Percentiles rank a stretch among this genome's conserved stretches.
Evolutionary conservation across 2,797 vertebrate genomes (phyloP).

Genomic region (Arnoldichthys spilopterus): DNA sequence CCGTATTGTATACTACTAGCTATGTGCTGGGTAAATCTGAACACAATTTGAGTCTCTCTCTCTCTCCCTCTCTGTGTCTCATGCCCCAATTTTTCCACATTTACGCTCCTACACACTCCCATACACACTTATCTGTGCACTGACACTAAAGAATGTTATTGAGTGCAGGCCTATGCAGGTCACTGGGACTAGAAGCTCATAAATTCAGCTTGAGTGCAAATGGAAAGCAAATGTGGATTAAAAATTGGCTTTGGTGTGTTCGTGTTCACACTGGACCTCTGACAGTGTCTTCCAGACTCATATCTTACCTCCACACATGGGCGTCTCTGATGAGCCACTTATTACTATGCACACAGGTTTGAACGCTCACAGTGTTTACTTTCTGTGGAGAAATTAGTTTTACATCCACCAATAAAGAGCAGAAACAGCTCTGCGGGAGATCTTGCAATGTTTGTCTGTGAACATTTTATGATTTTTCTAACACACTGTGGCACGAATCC

Average conservation of each 20-base stretch:
- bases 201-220: slow-evolving; percentile 53
- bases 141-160: slow-evolving; percentile 28
- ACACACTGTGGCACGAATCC: background rate
- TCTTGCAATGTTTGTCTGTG: too few relatives aligned
- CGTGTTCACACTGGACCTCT: slow-evolving; percentile 43
- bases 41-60: too few relatives aligned
- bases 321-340: background rate
- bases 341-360: slow-evolving; percentile 43
- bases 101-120: background rate
- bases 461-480: background rate
- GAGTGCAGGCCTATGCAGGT: slow-evolving; percentile 19
- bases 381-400: slow-evolving; percentile 60
- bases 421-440: slow-evolving; percentile 54
- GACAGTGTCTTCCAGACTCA: slow-evolving; percentile 33
- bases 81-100: background rate
- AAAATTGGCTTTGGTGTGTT: slow-evolving; percentile 26
- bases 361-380: slow-evolving; percentile 64
- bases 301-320: background rate
- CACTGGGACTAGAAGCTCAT: slow-evolving; percentile 18
- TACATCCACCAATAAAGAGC: slow-evolving; percentile 61
- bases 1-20: background rate
- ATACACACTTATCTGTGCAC: slow-evolving; percentile 9
- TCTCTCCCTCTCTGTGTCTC: slow-evolving; percentile 12
- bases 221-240: slow-evolving; percentile 61
- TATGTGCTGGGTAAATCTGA: background rate